Percentiles rank a stretch among this genome's conserved stretches.
Evolutionary conservation across 2,113 vertebrate genomes (phyloP).

Genomic region (Trichechus manatus): DNA sequence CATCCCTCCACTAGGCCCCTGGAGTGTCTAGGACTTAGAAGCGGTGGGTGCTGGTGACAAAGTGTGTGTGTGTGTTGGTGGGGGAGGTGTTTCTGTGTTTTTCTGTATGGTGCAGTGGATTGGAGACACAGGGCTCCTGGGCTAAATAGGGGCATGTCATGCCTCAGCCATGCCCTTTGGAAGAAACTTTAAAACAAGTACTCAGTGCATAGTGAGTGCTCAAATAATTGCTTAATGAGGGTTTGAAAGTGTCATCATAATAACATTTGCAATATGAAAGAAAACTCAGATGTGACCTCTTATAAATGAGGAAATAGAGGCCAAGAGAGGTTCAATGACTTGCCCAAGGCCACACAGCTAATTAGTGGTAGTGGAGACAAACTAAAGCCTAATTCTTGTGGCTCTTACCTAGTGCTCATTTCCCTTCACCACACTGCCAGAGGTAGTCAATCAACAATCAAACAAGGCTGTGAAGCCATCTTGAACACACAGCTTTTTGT

Average conservation of each 20-base stretch:
- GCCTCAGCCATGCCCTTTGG: not conserved
- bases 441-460: not conserved
- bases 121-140: not conserved
- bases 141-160: not conserved
- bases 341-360: too few species aligned
- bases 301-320: not conserved
- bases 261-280: not conserved
- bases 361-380: not conserved
- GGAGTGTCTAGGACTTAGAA: not conserved
- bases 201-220: not conserved
- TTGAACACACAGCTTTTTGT: not conserved
- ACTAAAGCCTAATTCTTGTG: not conserved
- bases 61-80: not conserved
- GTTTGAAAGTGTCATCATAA: not conserved
- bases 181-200: constrained; percentile 47
- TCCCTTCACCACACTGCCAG: not conserved
- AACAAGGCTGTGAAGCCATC: not conserved
- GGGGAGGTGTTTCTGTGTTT: not conserved
- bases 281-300: not conserved
- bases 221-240: not conserved
- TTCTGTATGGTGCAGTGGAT: not conserved
- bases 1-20: not conserved
- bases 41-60: not conserved
- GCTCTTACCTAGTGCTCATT: not conserved
- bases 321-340: not conserved